Evolutionary conservation across 2,888 invertebrate genomes (phyloP).

Genomic region (Hypolimnas misippus): DNA sequence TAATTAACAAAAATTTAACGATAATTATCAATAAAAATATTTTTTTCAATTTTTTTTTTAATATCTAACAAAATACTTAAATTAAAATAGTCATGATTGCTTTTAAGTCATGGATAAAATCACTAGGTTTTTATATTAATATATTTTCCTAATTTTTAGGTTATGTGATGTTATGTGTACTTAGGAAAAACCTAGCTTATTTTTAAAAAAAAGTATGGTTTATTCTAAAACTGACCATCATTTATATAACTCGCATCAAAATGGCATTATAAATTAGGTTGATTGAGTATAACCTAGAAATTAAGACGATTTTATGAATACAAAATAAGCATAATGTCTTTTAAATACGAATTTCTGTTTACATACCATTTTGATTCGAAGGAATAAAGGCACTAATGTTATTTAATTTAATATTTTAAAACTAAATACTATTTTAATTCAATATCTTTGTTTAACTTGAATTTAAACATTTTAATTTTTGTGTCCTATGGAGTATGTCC

Average conservation of each 20-base stretch:
- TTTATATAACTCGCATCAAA: conserved; percentile 23
- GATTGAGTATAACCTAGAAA: not conserved
- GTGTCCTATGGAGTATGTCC: too few relatives aligned
- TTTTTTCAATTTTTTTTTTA: conserved; percentile 21
- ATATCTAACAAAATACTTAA: conserved; percentile 34
- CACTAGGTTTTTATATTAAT: conserved; percentile 32
- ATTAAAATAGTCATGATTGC: conserved; percentile 42
- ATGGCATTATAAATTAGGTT: not conserved
- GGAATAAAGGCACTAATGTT: conserved; percentile 25
- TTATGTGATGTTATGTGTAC: conserved; percentile 17
- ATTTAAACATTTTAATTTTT: not conserved
- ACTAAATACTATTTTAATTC: conserved; percentile 8
- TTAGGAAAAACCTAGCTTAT: conserved; percentile 8
- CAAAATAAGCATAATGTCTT: not conserved
- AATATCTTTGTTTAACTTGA: not conserved
- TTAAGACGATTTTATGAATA: not conserved
- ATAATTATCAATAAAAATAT: conserved; percentile 11
- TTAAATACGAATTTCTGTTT: not conserved
- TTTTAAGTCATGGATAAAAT: conserved; percentile 45
- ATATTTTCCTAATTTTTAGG: conserved; percentile 20
- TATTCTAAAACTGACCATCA: conserved; percentile 47
- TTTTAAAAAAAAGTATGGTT: conserved; percentile 15
- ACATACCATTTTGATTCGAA: not conserved
- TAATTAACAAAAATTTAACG: conserved; percentile 21
- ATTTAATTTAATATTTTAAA: conserved; percentile 33